Evolutionary conservation across 1,140 invertebrate genomes (phyloP).

Genomic region (Ooceraea biroi): DNA sequence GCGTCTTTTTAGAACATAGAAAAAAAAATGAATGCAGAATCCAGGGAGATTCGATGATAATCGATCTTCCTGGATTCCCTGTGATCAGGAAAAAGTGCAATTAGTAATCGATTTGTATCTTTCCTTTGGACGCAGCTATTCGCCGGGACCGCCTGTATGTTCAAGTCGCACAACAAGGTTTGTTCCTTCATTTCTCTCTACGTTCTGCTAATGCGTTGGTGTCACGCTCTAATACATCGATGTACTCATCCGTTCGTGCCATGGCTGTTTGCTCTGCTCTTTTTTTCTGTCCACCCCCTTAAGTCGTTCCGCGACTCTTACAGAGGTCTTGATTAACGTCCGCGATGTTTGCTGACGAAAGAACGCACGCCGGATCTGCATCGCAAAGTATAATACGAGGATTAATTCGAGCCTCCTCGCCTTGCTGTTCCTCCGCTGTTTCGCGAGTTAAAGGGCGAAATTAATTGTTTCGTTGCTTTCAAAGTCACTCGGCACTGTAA

Average conservation of each 20-base stretch:
- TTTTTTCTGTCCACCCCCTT: conserved; percentile 10
- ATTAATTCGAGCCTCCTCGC: conserved; percentile 49
- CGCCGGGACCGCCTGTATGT: conserved; percentile 85
- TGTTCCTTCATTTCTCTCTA: conserved; percentile 73
- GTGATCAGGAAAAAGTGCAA: conserved; percentile 15
- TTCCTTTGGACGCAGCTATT: conserved; percentile 85
- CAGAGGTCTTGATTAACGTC: conserved; percentile 9
- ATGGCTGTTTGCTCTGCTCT: neutral
- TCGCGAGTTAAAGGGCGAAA: conserved; percentile 5
- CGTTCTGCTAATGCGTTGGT: conserved; percentile 45
- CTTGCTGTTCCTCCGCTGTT: conserved; percentile 23
- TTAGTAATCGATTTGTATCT: conserved; percentile 75
- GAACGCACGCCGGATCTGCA: conserved; percentile 17
- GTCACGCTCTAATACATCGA: conserved; percentile 25
- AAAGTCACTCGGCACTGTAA: neutral
- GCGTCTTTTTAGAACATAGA: neutral
- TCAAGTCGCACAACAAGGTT: conserved; percentile 86
- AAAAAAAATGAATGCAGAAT: neutral
- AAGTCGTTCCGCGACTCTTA: conserved; percentile 33
- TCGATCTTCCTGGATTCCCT: conserved; percentile 41
- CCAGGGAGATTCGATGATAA: conserved; percentile 43
- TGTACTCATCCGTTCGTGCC: conserved; percentile 32
- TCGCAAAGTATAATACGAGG: conserved; percentile 51
- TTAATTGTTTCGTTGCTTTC: conserved; percentile 54
- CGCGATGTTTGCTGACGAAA: conserved; percentile 31